Conservation (phyloP, 2,888 invertebrate genomes). For the Sinohyriopsis cumingii region DNA sequence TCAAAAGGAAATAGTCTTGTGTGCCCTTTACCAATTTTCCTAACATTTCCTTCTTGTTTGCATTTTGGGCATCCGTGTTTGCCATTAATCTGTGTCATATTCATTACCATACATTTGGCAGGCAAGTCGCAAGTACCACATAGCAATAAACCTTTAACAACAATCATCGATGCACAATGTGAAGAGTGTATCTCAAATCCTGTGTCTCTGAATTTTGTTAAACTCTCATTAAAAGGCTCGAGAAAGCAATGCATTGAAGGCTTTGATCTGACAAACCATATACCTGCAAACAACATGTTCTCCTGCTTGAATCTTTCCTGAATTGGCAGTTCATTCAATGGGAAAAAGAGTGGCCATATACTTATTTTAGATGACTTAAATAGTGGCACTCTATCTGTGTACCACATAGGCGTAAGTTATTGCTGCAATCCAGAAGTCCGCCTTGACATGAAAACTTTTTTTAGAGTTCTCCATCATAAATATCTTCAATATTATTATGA, state of each 20-base stretch:
- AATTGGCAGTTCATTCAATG: conserved; percentile 26
- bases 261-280: conserved; percentile 32
- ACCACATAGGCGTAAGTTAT: conserved; percentile 25
- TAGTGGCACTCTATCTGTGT: conserved; percentile 29
- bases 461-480: too few species aligned
- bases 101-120: too few species aligned
- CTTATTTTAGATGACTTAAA: conserved; percentile 30
- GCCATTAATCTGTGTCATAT: too few species aligned
- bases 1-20: too few species aligned
- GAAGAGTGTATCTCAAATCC: too few species aligned
- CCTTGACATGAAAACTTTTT: conserved; percentile 10
- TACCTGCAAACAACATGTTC: conserved; percentile 25
- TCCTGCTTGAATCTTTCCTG: conserved; percentile 16
- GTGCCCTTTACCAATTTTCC: too few species aligned
- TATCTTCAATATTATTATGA: conserved; percentile 20
- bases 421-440: conserved; percentile 5
- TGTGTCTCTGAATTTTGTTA: too few species aligned
- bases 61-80: too few species aligned
- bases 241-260: conserved; percentile 26
- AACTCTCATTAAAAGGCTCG: conserved; percentile 26
- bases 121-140: too few species aligned
- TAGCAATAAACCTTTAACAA: too few species aligned
- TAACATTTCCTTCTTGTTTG: too few species aligned
- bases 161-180: too few species aligned
- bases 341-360: conserved; percentile 23